Base-by-base conservation (phyloP, 2,888 invertebrate genomes). In the Syrphus vitripennis region DNA sequence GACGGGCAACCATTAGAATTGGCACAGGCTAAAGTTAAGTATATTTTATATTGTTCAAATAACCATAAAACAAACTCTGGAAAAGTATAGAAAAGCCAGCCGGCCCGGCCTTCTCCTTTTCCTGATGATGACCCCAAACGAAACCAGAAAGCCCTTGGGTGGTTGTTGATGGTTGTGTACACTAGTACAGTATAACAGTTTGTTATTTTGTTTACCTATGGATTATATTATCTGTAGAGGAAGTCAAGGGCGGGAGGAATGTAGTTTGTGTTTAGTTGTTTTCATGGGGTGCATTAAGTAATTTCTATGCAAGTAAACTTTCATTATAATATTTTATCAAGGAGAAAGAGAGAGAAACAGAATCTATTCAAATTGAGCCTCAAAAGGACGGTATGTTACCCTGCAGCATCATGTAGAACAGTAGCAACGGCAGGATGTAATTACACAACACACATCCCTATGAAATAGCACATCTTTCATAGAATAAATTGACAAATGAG, bases 201-300 rank as follows among this genome's bases (percentile, higher is more conserved):
- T 55, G 72, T 69, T 69, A 72, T 81, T 45, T 81, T 86, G 77
- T 86, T 81, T 86, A 77, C 81, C 67, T 45, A 77, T 72, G 84
- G 77, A 86, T 84, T 84, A 84, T 75, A 86, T 84, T 84, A 84
- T 75, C 63, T 53, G 50, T 61, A 59, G 65, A 21, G 57, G 42
- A 31, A 53, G 9, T 55, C 55, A 19, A 63, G 69, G 12, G 42
- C 34, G 42, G 37, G 24, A 34, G 1, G 67, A 45, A 50, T 76
- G 53, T 79, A 76, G 63, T 65, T 74, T 29, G 59, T 61, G 19
- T n/a, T n/a, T n/a, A n/a, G n/a, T 7, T 48, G 31, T 31, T 16
- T 53, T 37, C 40, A 50, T 57, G 69, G 83, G 84, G 81, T 69
- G 81, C 72, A 86, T 69, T 77, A 55, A 63, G 71, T 81, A 76